These are phyloP conservation scores for Lophius americanus DNA, from an alignment of 2,797 vertebrate genomes.

Conservation along the genomic window DNA sequence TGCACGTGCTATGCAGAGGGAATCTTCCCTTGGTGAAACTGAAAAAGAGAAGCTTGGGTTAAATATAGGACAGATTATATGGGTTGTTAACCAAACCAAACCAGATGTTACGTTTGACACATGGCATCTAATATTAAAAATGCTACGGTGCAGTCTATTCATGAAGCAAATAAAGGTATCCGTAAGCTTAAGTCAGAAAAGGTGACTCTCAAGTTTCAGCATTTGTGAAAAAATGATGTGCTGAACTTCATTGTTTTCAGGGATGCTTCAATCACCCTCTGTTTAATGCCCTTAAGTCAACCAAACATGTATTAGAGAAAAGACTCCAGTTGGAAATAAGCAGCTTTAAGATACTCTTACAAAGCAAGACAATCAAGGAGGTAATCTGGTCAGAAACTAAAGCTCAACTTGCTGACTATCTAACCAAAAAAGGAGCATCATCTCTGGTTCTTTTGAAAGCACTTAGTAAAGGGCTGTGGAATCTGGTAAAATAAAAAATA, in stretches of 20 bases:
- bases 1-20: too few species aligned
- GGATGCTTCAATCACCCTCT: neutral
- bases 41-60: neutral
- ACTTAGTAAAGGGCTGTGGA: conserved; percentile 1
- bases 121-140: neutral
- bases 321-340: neutral
- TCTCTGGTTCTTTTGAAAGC: neutral
- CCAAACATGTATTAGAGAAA: neutral
- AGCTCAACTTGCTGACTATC: neutral
- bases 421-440: neutral
- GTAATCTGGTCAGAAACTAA: neutral
- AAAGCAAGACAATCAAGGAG: neutral
- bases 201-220: too few species aligned
- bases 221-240: neutral
- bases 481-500: too few species aligned
- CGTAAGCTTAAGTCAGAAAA: too few species aligned
- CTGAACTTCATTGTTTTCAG: conserved; percentile 2
- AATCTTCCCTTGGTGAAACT: too few species aligned
- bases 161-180: too few species aligned
- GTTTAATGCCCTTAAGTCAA: conserved; percentile 6
- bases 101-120: neutral
- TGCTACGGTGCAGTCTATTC: too few species aligned
- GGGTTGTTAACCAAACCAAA: neutral
- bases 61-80: neutral
- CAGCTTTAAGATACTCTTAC: neutral